phyloP scores from a whole-genome alignment of 2,888 invertebrate species.

The Fragum whitleyi region DNA sequence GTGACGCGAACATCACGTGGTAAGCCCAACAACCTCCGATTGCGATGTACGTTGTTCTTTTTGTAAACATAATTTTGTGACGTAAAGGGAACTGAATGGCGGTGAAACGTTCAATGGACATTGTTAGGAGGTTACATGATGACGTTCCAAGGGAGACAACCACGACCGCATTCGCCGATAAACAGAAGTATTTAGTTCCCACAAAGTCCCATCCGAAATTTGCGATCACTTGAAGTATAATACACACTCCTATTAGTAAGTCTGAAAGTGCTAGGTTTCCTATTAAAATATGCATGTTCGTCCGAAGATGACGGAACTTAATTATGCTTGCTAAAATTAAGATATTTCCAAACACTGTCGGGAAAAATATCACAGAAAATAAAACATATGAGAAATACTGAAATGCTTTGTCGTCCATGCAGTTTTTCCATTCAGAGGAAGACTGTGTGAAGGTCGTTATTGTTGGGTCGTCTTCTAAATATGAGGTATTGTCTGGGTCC shows the following conservation, averaged over 20 bases:
- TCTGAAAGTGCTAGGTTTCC: constrained; percentile 58
- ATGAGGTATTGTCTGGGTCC: neutral
- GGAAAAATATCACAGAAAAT: constrained; percentile 51
- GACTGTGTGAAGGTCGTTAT: neutral
- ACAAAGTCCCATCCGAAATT: constrained; percentile 33
- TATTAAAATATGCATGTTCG: constrained; percentile 57
- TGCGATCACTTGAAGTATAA: constrained; percentile 41
- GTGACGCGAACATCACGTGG: constrained; percentile 39
- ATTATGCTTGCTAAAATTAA: constrained; percentile 47
- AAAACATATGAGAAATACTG: constrained; percentile 49
- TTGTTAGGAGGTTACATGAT: constrained; percentile 44
- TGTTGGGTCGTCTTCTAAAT: neutral
- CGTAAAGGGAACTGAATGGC: constrained; percentile 46
- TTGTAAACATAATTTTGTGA: constrained; percentile 41
- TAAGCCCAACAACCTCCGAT: constrained; percentile 49
- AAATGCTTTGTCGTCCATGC: constrained; percentile 48
- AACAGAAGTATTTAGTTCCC: constrained; percentile 47
- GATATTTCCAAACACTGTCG: constrained; percentile 54
- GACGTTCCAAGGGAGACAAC: constrained; percentile 57
- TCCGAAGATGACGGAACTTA: constrained; percentile 47
- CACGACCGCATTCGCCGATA: constrained; percentile 45
- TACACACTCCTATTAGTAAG: constrained; percentile 49
- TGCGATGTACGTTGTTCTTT: constrained; percentile 36
- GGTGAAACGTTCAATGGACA: constrained; percentile 50
- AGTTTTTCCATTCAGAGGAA: constrained; percentile 36